These are phyloP conservation scores for Ametastegia equiseti DNA, from an alignment of 2,888 invertebrate species.

Conservation along the genomic window DNA sequence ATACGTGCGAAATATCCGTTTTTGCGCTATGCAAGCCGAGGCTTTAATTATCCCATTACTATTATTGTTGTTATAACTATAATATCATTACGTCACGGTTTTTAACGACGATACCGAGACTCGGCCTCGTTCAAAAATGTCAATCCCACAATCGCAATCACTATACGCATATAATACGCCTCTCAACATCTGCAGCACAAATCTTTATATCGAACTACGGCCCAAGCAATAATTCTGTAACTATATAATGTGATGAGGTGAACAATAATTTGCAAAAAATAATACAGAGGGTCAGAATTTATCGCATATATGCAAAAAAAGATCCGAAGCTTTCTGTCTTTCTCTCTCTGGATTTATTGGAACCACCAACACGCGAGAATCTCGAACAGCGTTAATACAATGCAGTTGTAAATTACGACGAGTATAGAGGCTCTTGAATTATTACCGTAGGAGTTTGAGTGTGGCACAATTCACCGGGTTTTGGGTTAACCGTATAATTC, in stretches of 20 bases:
- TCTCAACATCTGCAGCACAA: neutral
- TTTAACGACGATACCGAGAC: constrained; percentile 46
- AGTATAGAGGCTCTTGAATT: constrained; percentile 3
- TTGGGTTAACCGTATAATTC: constrained; percentile 66
- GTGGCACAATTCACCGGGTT: constrained; percentile 63
- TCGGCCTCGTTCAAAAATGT: constrained; percentile 45
- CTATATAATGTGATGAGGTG: no score
- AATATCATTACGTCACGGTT: constrained; percentile 32
- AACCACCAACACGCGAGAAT: neutral
- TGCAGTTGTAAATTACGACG: neutral
- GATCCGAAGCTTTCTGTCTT: no score
- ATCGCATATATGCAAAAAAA: no score
- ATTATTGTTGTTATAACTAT: constrained; percentile 8
- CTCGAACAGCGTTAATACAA: neutral
- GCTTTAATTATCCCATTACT: neutral
- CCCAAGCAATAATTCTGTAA: no score
- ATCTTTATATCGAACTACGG: neutral
- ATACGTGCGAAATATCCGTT: neutral
- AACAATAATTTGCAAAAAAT: neutral
- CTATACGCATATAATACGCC: no score
- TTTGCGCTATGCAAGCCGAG: neutral
- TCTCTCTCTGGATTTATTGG: neutral
- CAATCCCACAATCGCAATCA: neutral
- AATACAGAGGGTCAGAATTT: no score
- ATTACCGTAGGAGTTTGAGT: constrained; percentile 46